These are phyloP conservation scores for Girardinus metallicus DNA, from an alignment of 2,797 vertebrate genomes.

Conservation along the genomic window DNA sequence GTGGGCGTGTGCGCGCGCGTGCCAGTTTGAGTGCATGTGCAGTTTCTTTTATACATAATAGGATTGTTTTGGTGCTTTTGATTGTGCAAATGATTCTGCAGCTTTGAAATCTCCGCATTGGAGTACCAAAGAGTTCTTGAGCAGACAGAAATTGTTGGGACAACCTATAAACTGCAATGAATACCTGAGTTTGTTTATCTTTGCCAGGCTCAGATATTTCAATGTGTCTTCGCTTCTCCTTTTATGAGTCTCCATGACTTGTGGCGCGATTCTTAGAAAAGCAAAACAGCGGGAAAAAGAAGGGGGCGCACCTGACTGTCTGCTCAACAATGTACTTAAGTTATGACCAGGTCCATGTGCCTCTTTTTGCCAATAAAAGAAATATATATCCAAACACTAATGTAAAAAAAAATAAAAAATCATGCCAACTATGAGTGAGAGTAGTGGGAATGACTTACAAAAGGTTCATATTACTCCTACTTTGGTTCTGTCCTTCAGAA, in stretches of 20 bases:
- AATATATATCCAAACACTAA: slow-evolving; percentile 53
- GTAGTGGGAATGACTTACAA: slow-evolving; percentile 44
- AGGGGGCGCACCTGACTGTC: slow-evolving; percentile 62
- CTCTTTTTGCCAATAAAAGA: slow-evolving; percentile 49
- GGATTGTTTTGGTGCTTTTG: slow-evolving; percentile 53
- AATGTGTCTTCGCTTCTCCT: slow-evolving; percentile 78
- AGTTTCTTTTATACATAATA: slow-evolving; percentile 53
- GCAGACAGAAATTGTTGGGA: slow-evolving; percentile 79
- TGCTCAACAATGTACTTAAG: slow-evolving; percentile 65
- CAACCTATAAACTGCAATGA: slow-evolving; percentile 85
- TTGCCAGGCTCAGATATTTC: slow-evolving; percentile 83
- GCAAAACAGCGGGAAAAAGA: slow-evolving; percentile 63
- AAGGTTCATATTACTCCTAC: slow-evolving; percentile 66
- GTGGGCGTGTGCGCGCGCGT: slow-evolving; percentile 22
- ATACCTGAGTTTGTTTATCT: slow-evolving; percentile 87
- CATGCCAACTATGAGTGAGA: slow-evolving; percentile 42
- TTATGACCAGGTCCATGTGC: slow-evolving; percentile 42
- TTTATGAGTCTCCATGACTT: slow-evolving; percentile 83
- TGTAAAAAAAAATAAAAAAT: slow-evolving; percentile 41
- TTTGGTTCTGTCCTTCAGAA: slow-evolving; percentile 70
- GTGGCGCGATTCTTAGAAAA: slow-evolving; percentile 76
- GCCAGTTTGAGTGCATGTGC: slow-evolving; percentile 29
- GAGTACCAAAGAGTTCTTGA: slow-evolving; percentile 63
- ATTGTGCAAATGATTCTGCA: slow-evolving; percentile 76
- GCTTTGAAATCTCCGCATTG: slow-evolving; percentile 59